A percentile compares a stretch with the other conserved stretches of the same genome.
phyloP scores from a whole-genome alignment of 2,113 vertebrate genomes.

The Podarcis cretensis region DNA sequence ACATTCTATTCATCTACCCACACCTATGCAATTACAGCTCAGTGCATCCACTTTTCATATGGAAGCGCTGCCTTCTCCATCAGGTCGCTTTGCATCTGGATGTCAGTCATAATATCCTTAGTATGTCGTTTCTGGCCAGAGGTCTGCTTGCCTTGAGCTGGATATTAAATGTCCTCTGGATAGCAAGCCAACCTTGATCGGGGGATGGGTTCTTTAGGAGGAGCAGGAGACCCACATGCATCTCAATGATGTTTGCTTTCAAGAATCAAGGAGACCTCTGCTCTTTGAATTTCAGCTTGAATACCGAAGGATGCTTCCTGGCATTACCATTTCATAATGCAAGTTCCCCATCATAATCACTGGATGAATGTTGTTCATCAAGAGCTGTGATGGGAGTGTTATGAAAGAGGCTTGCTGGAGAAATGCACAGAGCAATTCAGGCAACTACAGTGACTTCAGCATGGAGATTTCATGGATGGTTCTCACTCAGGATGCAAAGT shows the following conservation, averaged over 20 bases:
- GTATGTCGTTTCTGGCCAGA: slow-evolving; percentile 37
- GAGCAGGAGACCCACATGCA: slow-evolving; percentile 44
- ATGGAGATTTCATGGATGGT: neutral
- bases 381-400: slow-evolving; percentile 18
- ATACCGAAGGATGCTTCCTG: slow-evolving; percentile 35
- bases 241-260: slow-evolving; percentile 52
- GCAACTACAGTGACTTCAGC: no score
- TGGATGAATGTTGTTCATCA: slow-evolving; percentile 1
- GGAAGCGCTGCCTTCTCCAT: neutral
- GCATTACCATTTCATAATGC: slow-evolving; percentile 18
- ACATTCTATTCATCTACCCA: neutral
- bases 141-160: slow-evolving; percentile 33
- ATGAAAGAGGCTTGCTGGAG: slow-evolving; percentile 36
- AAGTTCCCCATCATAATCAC: slow-evolving; percentile 7
- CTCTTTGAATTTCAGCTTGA: slow-evolving; percentile 56
- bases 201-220: neutral
- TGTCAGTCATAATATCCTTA: slow-evolving; percentile 34
- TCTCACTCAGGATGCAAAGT: neutral
- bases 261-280: slow-evolving; percentile 44
- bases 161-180: slow-evolving; percentile 49
- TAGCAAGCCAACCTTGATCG: slow-evolving; percentile 18
- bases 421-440: slow-evolving; percentile 2
- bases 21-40: slow-evolving; percentile 43
- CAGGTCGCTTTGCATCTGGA: slow-evolving; percentile 14
- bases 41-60: slow-evolving; percentile 29